These are phyloP conservation scores for Volucella inanis DNA, from an alignment of 2,888 invertebrate species.

Conservation along the genomic window DNA sequence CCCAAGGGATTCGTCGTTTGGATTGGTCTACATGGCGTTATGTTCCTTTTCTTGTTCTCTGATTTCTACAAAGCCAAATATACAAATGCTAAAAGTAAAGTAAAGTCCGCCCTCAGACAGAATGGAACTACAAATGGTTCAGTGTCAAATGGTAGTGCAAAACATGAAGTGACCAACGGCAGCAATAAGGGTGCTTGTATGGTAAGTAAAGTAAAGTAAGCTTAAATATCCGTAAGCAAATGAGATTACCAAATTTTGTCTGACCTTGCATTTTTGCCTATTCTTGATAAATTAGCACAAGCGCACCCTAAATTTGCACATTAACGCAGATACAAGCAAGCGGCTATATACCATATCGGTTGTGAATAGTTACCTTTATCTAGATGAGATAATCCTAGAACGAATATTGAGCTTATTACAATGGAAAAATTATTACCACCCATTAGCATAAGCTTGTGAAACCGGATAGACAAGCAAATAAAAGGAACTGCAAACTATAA, in stretches of 20 bases:
- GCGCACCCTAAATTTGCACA: neutral
- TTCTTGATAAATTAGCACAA: slow-evolving; percentile 21
- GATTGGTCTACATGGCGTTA: slow-evolving; percentile 96
- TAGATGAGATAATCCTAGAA: slow-evolving; percentile 23
- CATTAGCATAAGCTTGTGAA: slow-evolving; percentile 49
- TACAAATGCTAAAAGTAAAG: slow-evolving; percentile 81
- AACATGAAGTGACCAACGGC: slow-evolving; percentile 76
- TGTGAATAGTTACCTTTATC: neutral
- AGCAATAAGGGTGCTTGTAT: slow-evolving; percentile 86
- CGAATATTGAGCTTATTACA: neutral
- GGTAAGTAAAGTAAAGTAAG: slow-evolving; percentile 84
- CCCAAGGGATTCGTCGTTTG: slow-evolving; percentile 95
- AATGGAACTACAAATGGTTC: slow-evolving; percentile 70
- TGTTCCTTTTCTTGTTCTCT: slow-evolving; percentile 96
- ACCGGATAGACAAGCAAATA: slow-evolving; percentile 18
- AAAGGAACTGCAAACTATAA: slow-evolving; percentile 15
- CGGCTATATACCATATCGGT: neutral
- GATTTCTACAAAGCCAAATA: slow-evolving; percentile 96
- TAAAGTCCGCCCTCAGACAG: slow-evolving; percentile 75
- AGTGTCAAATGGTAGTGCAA: slow-evolving; percentile 74
- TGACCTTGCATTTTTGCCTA: slow-evolving; percentile 14
- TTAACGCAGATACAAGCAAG: neutral
- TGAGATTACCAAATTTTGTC: neutral
- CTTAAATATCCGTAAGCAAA: neutral
- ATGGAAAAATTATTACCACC: neutral